phyloP scores from a whole-genome alignment of 1,140 invertebrate genomes.

The Drosophila guanche region DNA sequence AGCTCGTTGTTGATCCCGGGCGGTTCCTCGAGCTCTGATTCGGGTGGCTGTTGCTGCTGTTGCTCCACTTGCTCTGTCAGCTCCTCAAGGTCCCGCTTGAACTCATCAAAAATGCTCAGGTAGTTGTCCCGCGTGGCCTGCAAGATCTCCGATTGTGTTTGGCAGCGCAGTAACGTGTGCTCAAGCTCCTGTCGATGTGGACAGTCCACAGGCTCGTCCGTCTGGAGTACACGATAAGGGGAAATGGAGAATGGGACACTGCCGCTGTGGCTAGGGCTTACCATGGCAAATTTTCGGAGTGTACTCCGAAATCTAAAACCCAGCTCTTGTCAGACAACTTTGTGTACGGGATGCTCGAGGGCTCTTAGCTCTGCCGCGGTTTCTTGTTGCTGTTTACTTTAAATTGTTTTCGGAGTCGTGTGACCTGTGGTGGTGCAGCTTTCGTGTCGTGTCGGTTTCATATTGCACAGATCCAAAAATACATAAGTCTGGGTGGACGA shows the following conservation, averaged over 20 bases:
- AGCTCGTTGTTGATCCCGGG: slow-evolving; percentile 36
- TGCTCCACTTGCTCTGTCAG: slow-evolving; percentile 62
- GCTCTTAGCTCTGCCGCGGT: neutral
- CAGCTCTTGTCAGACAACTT: neutral
- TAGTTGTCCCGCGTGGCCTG: slow-evolving; percentile 61
- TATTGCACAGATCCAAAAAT: slow-evolving; percentile 27
- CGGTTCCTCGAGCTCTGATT: slow-evolving; percentile 23
- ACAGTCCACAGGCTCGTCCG: slow-evolving; percentile 52
- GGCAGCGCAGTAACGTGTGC: slow-evolving; percentile 63
- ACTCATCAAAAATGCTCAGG: slow-evolving; percentile 61
- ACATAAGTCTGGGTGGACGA: slow-evolving; percentile 46
- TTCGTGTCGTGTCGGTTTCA: slow-evolving; percentile 61
- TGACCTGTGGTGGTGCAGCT: slow-evolving; percentile 16
- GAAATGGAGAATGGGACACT: neutral
- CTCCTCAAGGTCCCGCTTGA: slow-evolving; percentile 58
- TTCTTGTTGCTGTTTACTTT: slow-evolving; percentile 26
- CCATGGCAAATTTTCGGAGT: slow-evolving; percentile 36
- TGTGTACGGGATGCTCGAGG: slow-evolving; percentile 20
- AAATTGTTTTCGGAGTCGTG: slow-evolving; percentile 57
- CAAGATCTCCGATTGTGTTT: slow-evolving; percentile 54
- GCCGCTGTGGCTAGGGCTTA: slow-evolving; percentile 30
- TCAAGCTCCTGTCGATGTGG: slow-evolving; percentile 69
- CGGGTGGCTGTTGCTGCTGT: slow-evolving; percentile 37
- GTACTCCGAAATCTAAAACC: slow-evolving; percentile 13
- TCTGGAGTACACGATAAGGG: slow-evolving; percentile 19